These are phyloP conservation scores for Stegana nigrithorax DNA, from an alignment of 2,888 invertebrate genomes.

Conservation along the genomic window DNA sequence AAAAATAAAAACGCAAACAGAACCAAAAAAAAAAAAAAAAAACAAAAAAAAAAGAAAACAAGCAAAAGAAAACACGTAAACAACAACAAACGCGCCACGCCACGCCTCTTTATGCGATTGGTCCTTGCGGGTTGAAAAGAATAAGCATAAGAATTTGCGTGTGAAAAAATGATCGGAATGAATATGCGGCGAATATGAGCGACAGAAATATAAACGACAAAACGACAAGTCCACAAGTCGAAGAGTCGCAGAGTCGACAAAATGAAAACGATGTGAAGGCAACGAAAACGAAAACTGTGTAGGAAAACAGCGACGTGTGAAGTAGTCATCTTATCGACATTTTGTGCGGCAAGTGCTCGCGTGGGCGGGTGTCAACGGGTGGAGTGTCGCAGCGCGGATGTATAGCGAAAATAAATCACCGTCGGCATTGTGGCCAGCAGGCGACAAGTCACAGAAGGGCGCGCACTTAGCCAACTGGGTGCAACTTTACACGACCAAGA, in stretches of 20 bases:
- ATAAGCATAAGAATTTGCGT: slow-evolving; percentile 65
- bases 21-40: neutral
- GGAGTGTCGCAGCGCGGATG: neutral
- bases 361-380: neutral
- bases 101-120: slow-evolving; percentile 65
- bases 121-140: slow-evolving; percentile 65
- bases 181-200: slow-evolving; percentile 39
- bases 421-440: slow-evolving; percentile 6
- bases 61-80: neutral
- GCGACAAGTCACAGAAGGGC: neutral
- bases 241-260: slow-evolving; percentile 37
- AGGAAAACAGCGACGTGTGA: slow-evolving; percentile 14
- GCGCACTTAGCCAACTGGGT: neutral
- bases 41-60: neutral
- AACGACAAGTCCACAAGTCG: slow-evolving; percentile 36
- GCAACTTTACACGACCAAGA: too few species aligned
- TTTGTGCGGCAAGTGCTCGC: neutral
- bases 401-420: neutral
- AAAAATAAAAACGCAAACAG: neutral
- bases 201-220: slow-evolving; percentile 13
- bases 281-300: slow-evolving; percentile 3
- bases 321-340: neutral
- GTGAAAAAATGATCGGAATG: slow-evolving; percentile 65
- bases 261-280: slow-evolving; percentile 16
- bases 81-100: slow-evolving; percentile 34